Base-by-base conservation (phyloP, 1,140 invertebrate species). In the Philotrypesis tridentata region DNA sequence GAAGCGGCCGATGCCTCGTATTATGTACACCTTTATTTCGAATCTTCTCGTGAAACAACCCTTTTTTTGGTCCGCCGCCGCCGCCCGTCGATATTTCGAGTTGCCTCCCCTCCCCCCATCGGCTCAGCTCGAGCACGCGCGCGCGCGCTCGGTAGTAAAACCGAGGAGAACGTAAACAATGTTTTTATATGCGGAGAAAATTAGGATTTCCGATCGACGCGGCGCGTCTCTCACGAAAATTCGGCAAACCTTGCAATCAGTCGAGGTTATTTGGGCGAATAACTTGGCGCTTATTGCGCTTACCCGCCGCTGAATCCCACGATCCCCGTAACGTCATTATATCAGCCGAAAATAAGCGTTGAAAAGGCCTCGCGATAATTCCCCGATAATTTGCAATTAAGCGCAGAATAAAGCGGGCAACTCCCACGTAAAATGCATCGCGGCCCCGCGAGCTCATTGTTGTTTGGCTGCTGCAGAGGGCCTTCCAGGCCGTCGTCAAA, bases 11-110 rank as follows among this genome's bases (percentile, higher is more conserved):
- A 37, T 37, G 33, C 33, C 9, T 31, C 8, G 33, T 40, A 80
- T 84, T 77, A 80, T 65, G 21, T 55, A n/a, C 48, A 84, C 71
- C 82, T 72, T 82, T 77, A 75, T 83, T 79, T 83, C 65, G 63
- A 80, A 78, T 82, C 71, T n/a, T 9, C 67, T 77, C 63, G n/a
- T 48, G 23, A 23, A 78, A 68, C 63, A 31, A 23, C 48, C 68
- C 67, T 72, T 40, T 61, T 65, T 80, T 73, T 71, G 11, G 31
- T 8, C 21, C 31, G 37, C 17, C 61, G 8, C 21, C 31, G 37
- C 17, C 61, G 8, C n/a, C 14, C 23, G 40, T 43, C 61, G 61
- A 29, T 65, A 25, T 65, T 29, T 65, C 61, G 48, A 65, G 61
- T 25, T 17, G 1, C 14, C 14, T 6, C 27, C 61, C 7, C n/a